A percentile compares a stretch with the other conserved stretches of the same genome.
Evolutionary conservation across 2,113 vertebrate genomes (phyloP).

Genomic region (Sialia sialis): DNA sequence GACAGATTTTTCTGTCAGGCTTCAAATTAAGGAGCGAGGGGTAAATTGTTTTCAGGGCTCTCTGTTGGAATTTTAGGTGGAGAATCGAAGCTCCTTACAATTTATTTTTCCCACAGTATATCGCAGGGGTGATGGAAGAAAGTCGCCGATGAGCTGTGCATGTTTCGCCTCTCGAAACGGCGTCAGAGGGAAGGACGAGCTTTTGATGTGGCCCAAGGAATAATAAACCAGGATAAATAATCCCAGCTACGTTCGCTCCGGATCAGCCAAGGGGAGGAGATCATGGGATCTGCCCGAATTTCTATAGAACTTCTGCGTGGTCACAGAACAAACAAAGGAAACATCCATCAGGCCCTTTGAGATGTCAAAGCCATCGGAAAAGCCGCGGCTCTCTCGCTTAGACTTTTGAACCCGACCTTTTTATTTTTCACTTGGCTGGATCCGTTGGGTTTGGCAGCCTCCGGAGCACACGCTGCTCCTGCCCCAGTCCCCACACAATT

Average conservation of each 20-base stretch:
- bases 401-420: constrained; percentile 47
- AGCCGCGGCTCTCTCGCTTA: not conserved
- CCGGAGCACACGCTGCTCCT: constrained; percentile 33
- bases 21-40: constrained; percentile 1
- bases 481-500: constrained; percentile 38
- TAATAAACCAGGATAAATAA: not conserved
- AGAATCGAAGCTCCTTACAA: not conserved
- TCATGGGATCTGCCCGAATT: not conserved
- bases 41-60: not conserved
- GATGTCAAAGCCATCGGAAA: constrained; percentile 50
- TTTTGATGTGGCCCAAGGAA: not conserved
- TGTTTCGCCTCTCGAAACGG: not conserved
- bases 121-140: not conserved
- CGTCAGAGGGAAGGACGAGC: not conserved
- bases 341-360: constrained; percentile 41
- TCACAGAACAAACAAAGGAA: constrained; percentile 36
- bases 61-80: constrained; percentile 9
- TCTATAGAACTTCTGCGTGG: not conserved
- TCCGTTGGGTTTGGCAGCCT: constrained; percentile 37
- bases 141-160: not conserved
- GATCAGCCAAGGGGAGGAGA: not conserved
- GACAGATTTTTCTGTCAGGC: not conserved
- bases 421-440: constrained; percentile 31
- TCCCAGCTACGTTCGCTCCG: not conserved
- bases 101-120: not conserved